Conservation (phyloP, 2,113 vertebrate genomes). For the Sinosuthora webbiana region DNA sequence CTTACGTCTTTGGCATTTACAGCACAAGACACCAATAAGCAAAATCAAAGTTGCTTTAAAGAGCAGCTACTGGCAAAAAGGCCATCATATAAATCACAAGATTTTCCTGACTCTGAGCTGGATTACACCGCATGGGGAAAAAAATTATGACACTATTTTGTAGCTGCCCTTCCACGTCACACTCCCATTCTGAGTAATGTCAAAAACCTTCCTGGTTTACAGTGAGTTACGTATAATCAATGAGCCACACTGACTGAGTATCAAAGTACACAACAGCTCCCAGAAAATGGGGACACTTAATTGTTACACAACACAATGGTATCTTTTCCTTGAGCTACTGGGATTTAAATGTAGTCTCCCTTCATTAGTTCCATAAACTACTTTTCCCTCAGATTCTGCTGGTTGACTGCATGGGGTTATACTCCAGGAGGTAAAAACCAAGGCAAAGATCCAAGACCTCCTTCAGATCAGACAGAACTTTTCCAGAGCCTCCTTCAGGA, state of each 20-base stretch:
- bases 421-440: background rate
- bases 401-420: background rate
- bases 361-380: background rate
- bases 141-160: background rate
- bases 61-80: background rate
- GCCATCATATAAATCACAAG: background rate
- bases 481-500: background rate
- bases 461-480: background rate
- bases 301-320: accelerated
- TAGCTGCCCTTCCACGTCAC: background rate
- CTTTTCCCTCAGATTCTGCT: background rate
- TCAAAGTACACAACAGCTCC: background rate
- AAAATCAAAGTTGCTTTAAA: background rate
- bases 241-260: background rate
- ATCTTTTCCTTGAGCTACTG: background rate
- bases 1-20: background rate
- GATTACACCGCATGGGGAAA: background rate
- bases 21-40: background rate
- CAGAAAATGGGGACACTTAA: background rate
- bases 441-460: background rate
- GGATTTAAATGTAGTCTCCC: background rate
- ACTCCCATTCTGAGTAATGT: background rate
- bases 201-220: background rate
- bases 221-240: background rate
- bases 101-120: background rate